These are phyloP conservation scores for Cygnus atratus DNA, from an alignment of 2,113 vertebrate genomes.

Conservation along the genomic window DNA sequence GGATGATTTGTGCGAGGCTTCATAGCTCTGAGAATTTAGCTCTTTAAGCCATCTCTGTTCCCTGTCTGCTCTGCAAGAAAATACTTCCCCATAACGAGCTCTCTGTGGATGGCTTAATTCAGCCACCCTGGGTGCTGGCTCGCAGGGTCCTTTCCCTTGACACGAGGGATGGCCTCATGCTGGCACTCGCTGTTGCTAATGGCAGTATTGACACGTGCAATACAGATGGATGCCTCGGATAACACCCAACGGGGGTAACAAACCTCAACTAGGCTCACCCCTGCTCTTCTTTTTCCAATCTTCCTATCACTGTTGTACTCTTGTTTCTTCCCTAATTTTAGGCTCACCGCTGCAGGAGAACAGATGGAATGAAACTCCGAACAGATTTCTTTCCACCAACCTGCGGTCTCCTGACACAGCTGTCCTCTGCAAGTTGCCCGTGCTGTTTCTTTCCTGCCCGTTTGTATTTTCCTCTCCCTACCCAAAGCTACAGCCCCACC, in stretches of 20 bases:
- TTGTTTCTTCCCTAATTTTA: background rate
- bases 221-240: background rate
- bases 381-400: background rate
- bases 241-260: background rate
- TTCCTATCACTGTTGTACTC: background rate
- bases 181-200: background rate
- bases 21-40: background rate
- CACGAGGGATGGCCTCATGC: background rate
- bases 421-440: background rate
- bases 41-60: background rate
- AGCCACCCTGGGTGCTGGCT: background rate
- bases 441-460: background rate
- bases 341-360: background rate
- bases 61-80: background rate
- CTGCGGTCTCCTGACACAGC: background rate
- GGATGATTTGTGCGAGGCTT: background rate
- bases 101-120: background rate
- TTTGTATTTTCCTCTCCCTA: background rate
- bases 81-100: background rate
- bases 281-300: background rate
- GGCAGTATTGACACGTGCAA: rapidly evolving
- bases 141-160: background rate
- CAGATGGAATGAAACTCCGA: conserved; percentile 20
- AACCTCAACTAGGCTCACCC: background rate
- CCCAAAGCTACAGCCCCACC: background rate